phyloP scores from a whole-genome alignment of 2,797 vertebrate species.

The Astyanax mexicanus region DNA sequence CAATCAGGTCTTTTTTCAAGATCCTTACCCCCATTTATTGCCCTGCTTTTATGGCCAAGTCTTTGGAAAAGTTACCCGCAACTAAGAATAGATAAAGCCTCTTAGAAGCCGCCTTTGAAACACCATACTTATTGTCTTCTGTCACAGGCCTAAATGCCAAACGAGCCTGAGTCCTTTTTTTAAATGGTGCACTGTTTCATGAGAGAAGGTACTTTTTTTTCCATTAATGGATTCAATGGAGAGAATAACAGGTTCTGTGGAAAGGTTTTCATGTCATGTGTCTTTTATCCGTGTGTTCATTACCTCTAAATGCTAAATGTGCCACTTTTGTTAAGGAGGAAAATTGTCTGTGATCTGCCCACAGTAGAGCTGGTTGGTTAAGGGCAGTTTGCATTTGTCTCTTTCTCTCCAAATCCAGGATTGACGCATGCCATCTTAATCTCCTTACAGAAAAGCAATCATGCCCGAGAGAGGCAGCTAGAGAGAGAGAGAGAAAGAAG shows the following conservation, averaged over 20 bases:
- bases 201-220: no score
- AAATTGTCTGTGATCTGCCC: conserved; percentile 4
- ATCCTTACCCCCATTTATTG: not conserved
- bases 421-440: conserved; percentile 83
- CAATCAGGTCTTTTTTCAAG: not conserved
- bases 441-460: conserved; percentile 80
- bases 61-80: conserved; percentile 47
- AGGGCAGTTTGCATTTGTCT: conserved; percentile 70
- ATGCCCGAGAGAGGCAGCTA: conserved; percentile 60
- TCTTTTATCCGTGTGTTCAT: not conserved
- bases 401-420: conserved; percentile 78
- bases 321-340: not conserved
- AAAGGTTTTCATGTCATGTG: not conserved
- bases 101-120: conserved; percentile 56
- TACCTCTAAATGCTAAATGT: not conserved
- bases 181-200: no score
- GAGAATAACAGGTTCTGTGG: not conserved
- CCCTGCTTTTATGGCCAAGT: not conserved
- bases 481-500: conserved; percentile 40
- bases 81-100: conserved; percentile 72
- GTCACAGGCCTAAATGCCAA: no score
- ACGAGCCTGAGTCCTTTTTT: no score
- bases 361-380: conserved; percentile 55
- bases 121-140: conserved; percentile 61
- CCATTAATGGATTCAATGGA: not conserved